Percentiles rank a stretch among this genome's conserved stretches.
phyloP scores from a whole-genome alignment of 2,888 invertebrate species.

The Caenorhabditis wallacei region DNA sequence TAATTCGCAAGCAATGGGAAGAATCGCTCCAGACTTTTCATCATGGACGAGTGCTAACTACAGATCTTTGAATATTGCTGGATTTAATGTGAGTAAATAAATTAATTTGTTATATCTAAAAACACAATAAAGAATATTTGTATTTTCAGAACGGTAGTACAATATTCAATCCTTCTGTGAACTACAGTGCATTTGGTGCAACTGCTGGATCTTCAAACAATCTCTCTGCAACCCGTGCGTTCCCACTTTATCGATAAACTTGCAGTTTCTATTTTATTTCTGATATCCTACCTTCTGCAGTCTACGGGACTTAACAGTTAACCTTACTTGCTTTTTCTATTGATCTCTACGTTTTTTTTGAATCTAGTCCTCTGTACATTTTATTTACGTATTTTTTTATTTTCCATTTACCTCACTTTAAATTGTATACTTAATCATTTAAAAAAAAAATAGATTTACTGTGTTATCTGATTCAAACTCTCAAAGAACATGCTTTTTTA shows the following conservation, averaged over 20 bases:
- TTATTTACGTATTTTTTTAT: not conserved
- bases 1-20: conserved; percentile 67
- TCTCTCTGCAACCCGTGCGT: conserved; percentile 41
- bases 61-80: conserved; percentile 77
- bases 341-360: not conserved
- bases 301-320: conserved; percentile 32
- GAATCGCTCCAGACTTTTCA: conserved; percentile 60
- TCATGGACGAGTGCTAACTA: conserved; percentile 76
- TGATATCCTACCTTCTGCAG: conserved; percentile 50
- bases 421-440: too few relatives aligned
- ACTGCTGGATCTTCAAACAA: conserved; percentile 35
- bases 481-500: too few relatives aligned
- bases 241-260: conserved; percentile 55
- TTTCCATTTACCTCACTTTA: not conserved
- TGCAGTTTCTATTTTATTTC: not conserved
- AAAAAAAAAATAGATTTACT: too few relatives aligned
- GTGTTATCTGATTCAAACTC: too few relatives aligned
- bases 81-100: conserved; percentile 74
- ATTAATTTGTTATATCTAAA: too few relatives aligned
- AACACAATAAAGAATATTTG: too few relatives aligned
- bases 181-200: conserved; percentile 55
- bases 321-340: not conserved
- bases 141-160: conserved; percentile 54
- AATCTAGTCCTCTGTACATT: conserved; percentile 1
- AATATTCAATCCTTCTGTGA: conserved; percentile 62